Percentiles rank a stretch among this genome's conserved stretches.
Conservation (phyloP, 2,888 invertebrate species). For the Lamellibrachia satsuma region DNA sequence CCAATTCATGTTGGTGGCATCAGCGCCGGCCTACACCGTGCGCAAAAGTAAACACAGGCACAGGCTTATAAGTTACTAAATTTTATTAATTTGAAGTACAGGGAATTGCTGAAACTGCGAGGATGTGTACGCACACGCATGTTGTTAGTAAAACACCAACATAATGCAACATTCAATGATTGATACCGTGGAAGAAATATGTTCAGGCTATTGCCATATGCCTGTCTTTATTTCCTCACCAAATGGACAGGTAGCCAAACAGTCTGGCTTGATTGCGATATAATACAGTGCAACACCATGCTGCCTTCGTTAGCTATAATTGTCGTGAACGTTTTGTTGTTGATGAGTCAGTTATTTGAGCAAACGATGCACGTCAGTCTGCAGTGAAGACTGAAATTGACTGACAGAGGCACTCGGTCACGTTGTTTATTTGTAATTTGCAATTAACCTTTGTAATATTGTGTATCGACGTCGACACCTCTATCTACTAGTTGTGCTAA, state of each 20-base stretch:
- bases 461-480: background rate
- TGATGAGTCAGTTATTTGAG: background rate
- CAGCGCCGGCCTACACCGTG: background rate
- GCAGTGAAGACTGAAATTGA: background rate
- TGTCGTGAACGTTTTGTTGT: background rate
- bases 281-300: background rate
- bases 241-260: background rate
- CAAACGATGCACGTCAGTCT: background rate
- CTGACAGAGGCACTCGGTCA: background rate
- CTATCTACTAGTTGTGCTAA: background rate
- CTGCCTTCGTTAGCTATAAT: background rate
- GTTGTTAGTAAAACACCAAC: background rate
- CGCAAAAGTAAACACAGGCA: background rate
- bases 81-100: background rate
- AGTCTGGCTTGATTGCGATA: background rate
- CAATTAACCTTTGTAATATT: background rate
- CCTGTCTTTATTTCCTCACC: background rate
- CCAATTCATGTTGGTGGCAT: background rate
- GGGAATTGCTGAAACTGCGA: background rate
- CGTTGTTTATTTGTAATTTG: background rate
- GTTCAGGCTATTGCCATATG: background rate
- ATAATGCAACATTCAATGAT: background rate
- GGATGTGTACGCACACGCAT: background rate
- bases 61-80: background rate
- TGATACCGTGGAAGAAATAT: background rate